Base-by-base conservation (phyloP, 1,140 invertebrate genomes). In the Steinernema khuongi region DNA sequence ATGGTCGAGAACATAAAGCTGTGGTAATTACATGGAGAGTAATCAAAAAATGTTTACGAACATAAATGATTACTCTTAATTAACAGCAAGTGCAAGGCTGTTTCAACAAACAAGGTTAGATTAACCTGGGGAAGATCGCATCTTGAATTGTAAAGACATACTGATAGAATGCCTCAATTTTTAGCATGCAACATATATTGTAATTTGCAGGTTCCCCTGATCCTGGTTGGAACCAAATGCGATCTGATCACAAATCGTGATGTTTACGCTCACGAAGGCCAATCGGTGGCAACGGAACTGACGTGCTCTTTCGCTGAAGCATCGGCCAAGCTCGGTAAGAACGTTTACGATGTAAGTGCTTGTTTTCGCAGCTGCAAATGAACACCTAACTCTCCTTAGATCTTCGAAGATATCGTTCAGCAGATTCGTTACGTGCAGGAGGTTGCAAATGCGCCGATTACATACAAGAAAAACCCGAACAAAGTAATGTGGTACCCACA, bases 231-330 rank as follows among this genome's bases (percentile, higher is more conserved):
- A 7, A 60, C 50, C 11, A 60, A 60, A 60, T 60, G 50, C 19
- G 50, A 60, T 22, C 14, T 60, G 14, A 60, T 60, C 50, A 60
- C 50, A 60, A 60, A 60, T 26, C 50, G 50, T 26, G 50, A 60
- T 7, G 50, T 60, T 4, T 60, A n/a, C 50, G 50, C 50, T 2
- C 50, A 60, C 19, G 50, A 60, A 22, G 50, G 50, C 4, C 50
- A 60, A 26, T 60, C 50, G 11, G 50, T 60, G 50, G 50, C 50
- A 11, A 60, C 50, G 14, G 50, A 60, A 22, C 50, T 60, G 4
- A 60, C 50, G 19, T 60, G 50, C 22, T 60, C 50, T 7, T 60
- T 60, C 19, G 50, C 50, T 22, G 50, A 60, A 60, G 50, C 50
- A 4, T 60, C 50, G 4, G 50, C 50, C 4, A 60, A 60, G 50